Evolutionary conservation across 1,140 invertebrate species (phyloP), one percentile per base, ranked within the genome.

Genomic region (Macrotrachela quadricornifera): DNA sequence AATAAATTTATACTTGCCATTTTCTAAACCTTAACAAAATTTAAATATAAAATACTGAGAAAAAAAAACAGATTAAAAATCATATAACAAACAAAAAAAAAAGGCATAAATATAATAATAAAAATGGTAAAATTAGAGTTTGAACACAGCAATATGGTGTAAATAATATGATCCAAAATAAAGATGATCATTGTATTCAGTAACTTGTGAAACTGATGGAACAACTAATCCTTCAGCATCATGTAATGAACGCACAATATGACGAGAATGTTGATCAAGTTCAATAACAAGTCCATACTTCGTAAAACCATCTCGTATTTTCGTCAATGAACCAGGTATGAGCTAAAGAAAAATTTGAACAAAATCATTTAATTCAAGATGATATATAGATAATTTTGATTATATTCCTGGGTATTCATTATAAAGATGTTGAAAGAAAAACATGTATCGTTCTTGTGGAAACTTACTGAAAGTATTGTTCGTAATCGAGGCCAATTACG

Each of bases 101-200:
- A 30, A 2, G 21, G 21, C n/a, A n/a, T n/a, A n/a, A 30, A 4
- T 30, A 30, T 30, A 30, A 30, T 30, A 30, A 30, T 30, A 30
- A 30, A 4, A 30, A 30, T 8, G 21, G 2, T 30, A 4, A 30
- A 4, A 30, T 30, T 30, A 30, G 8, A 30, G 21, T 8, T 30
- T 30, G 8, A 30, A 30, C 3, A 30, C 21, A 4, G 21, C 57
- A 14, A 64, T 46, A 39, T 56, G 61, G 3, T 61, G 61, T 12
- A 62, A 54, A 48, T 59, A 51, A 50, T 63, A 63, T 1, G 62
- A 63, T n/a, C 83, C 79, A 1, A 81, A 61, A 64, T 77, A 80
- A 2, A 79, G 56, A 42, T 63, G 58, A 30, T 64, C 59, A 50
- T 67, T 56, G 40, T 68, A 57, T 57, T 70, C 68, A 12, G 62